Base-by-base conservation (phyloP, 2,113 vertebrate genomes). In the Corythornis cristatus region DNA sequence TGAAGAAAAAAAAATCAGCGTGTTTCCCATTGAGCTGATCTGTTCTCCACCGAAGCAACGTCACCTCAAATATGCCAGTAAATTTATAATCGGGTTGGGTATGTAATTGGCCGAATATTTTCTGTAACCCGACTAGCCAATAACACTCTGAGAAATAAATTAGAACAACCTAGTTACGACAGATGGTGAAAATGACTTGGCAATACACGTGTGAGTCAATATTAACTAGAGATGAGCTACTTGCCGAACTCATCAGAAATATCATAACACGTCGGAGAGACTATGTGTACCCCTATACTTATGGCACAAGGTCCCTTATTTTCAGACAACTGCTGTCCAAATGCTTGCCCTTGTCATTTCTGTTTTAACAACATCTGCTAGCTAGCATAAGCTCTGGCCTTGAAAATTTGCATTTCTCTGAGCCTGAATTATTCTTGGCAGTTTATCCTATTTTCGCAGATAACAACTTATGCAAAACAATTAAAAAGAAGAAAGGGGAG, bases 61-160 rank as follows among this genome's bases (percentile, higher is more conserved):
- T 96, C 96, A 93, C 89, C 62, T 90, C 89, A 95, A 86, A 96
- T 94, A 96, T 88, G 87, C 94, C 86, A 93, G 93, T 95, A 96
- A 97, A 97, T 96, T 92, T 93, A 89, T 96, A 76, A 76, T 92
- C 58, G 76, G 35, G 23, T 70, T 83, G 61, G 72, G 83, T 93
- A 77, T 74, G 88, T 88, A 96, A 97, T 96, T 97, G 94, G 87
- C 46, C 65, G 85, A 95, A 88, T 83, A 81, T 85, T 94, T 93
- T 92, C 94, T 92, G 90, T 89, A 93, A 85, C 61, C 48, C 51
- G 87, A 89, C 74, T 62, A 93, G 93, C 96, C 96, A 96, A 93
- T 96, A 92, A 83, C 92, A 31, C 57, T 65, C 72, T 4, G 65
- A 88, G 93, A 85, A 88, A 94, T 54, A 86, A 78, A 13, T 87